A percentile compares a stretch with the other conserved stretches of the same genome.
phyloP scores from a whole-genome alignment of 1,140 invertebrate genomes.

The Procambarus clarkii region DNA sequence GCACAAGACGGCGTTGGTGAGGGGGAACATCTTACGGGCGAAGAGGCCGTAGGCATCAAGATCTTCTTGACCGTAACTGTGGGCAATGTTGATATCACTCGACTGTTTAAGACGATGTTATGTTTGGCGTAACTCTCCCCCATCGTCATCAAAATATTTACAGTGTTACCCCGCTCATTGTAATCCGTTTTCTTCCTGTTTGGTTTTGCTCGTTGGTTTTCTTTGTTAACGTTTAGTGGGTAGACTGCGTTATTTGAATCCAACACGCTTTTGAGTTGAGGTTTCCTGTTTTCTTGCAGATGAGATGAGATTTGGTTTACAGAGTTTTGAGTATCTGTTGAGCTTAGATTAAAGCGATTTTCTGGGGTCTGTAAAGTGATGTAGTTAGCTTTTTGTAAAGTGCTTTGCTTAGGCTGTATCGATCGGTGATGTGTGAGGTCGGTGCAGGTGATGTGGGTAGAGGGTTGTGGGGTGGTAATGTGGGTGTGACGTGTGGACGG shows the following conservation, averaged over 20 bases:
- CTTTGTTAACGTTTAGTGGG: constrained; percentile 48
- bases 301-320: neutral
- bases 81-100: constrained; percentile 19
- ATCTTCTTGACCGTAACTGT: constrained; percentile 57
- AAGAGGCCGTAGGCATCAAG: constrained; percentile 19
- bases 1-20: constrained; percentile 59
- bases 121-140: constrained; percentile 62
- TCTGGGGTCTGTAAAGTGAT: too few species aligned
- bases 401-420: neutral
- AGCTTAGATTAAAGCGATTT: neutral
- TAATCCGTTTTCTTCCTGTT: constrained; percentile 29
- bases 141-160: constrained; percentile 66
- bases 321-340: neutral
- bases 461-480: neutral
- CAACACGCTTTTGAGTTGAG: neutral
- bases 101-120: constrained; percentile 51
- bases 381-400: neutral
- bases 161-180: constrained; percentile 43
- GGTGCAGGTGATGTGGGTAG: neutral
- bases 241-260: neutral
- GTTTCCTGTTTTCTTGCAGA: neutral
- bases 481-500: neutral
- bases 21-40: constrained; percentile 32
- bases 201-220: constrained; percentile 21
- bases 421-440: neutral